A percentile compares a stretch with the other conserved stretches of the same genome.
These are phyloP conservation scores for Eospalax fontanierii DNA, from an alignment of 2,797 vertebrate species.

Conservation along the genomic window DNA sequence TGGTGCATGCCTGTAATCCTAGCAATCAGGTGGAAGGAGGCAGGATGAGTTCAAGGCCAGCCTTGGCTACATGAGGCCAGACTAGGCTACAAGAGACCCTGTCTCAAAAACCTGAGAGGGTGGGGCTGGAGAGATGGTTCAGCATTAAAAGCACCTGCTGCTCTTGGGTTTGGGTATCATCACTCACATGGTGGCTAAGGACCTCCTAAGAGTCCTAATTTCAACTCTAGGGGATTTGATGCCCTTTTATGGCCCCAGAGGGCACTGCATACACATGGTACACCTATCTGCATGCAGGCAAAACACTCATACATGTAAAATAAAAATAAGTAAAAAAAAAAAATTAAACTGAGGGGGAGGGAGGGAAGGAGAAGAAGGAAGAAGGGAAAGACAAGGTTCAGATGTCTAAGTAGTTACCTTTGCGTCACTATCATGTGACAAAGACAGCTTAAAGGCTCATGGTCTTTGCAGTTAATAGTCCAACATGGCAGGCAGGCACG, in stretches of 20 bases:
- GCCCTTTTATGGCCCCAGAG: neutral
- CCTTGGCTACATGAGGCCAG: neutral
- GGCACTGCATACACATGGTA: neutral
- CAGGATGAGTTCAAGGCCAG: neutral
- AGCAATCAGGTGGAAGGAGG: neutral
- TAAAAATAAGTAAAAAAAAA: neutral
- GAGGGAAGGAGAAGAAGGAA: neutral
- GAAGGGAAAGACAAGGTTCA: neutral
- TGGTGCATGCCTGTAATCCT: neutral
- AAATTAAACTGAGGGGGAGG: too few relatives aligned
- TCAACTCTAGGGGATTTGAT: neutral
- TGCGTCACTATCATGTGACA: neutral
- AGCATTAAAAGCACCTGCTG: neutral
- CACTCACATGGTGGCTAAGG: neutral
- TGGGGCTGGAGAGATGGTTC: neutral
- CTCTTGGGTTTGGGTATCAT: neutral
- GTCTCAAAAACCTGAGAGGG: neutral
- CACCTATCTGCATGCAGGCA: neutral
- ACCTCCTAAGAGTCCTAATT: neutral
- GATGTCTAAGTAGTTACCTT: neutral
- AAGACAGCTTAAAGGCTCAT: neutral
- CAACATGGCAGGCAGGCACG: neutral
- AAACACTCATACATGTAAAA: neutral
- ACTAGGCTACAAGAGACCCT: neutral
- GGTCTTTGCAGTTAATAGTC: neutral